These are phyloP conservation scores for Entomyzon cyanotis DNA, from an alignment of 2,113 vertebrate genomes.

Conservation along the genomic window DNA sequence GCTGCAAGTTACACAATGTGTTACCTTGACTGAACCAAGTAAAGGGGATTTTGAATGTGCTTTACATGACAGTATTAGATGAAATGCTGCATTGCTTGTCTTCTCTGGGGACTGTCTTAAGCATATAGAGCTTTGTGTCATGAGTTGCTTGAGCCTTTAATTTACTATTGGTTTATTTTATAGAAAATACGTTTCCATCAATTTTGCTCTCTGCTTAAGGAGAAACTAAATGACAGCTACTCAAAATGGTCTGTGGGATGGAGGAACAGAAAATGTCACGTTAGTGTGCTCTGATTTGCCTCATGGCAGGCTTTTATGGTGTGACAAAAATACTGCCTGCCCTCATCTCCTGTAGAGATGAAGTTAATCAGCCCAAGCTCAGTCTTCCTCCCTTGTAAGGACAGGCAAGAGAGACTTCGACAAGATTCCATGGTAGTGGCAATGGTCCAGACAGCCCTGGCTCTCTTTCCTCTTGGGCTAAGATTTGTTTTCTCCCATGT, in stretches of 20 bases:
- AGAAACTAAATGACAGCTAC: not conserved
- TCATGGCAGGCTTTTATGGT: not conserved
- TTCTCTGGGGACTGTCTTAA: not conserved
- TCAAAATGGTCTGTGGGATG: not conserved
- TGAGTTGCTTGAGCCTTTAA: not conserved
- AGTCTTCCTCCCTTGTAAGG: slow-evolving; percentile 49
- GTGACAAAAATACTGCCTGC: not conserved
- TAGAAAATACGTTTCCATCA: not conserved
- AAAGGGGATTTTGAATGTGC: not conserved
- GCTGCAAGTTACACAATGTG: not conserved
- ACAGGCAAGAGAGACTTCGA: slow-evolving; percentile 30
- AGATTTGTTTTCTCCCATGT: not conserved
- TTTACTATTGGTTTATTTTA: not conserved
- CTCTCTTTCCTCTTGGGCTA: slow-evolving; percentile 9
- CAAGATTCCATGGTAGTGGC: slow-evolving; percentile 15
- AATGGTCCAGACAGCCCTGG: slow-evolving; percentile 7
- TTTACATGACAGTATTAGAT: not conserved
- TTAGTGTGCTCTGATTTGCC: not conserved
- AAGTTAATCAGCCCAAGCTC: slow-evolving; percentile 24
- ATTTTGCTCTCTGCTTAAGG: not conserved
- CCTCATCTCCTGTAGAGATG: slow-evolving; percentile 8
- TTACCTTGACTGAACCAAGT: not conserved
- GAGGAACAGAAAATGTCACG: not conserved
- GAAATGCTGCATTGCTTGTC: not conserved
- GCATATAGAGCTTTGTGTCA: not conserved